Evolutionary conservation across 2,797 vertebrate species (phyloP).

Genomic region (Muscicapa striata): DNA sequence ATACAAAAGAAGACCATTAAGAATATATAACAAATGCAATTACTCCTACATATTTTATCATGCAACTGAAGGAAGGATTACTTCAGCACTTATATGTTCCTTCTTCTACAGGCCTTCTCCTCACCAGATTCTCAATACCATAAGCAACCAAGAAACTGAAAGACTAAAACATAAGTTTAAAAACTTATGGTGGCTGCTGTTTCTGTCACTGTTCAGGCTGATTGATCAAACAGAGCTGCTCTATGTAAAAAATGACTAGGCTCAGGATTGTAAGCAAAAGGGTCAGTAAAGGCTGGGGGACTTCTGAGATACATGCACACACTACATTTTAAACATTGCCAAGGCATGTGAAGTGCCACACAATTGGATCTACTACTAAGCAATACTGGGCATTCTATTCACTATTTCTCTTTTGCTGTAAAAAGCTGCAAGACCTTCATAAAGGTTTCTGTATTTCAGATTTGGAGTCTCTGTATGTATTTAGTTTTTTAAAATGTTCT

Average conservation of each 20-base stretch:
- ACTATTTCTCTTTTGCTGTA: neutral
- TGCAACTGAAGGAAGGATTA: neutral
- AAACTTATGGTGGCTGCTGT: neutral
- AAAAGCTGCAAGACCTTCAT: neutral
- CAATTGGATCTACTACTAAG: neutral
- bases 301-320: rapidly evolving
- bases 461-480: neutral
- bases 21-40: neutral
- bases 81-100: neutral
- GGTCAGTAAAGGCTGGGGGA: neutral
- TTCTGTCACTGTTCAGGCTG: neutral
- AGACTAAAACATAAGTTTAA: neutral
- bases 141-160: neutral
- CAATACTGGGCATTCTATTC: neutral
- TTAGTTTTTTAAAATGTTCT: neutral
- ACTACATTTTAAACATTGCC: neutral
- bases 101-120: neutral
- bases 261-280: neutral
- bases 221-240: neutral
- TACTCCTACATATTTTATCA: neutral
- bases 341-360: neutral
- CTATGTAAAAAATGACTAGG: neutral
- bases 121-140: neutral
- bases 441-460: neutral
- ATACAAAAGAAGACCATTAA: neutral